Evolutionary conservation across 2,113 vertebrate genomes (phyloP).

Genomic region (Nesospiza acunhae): DNA sequence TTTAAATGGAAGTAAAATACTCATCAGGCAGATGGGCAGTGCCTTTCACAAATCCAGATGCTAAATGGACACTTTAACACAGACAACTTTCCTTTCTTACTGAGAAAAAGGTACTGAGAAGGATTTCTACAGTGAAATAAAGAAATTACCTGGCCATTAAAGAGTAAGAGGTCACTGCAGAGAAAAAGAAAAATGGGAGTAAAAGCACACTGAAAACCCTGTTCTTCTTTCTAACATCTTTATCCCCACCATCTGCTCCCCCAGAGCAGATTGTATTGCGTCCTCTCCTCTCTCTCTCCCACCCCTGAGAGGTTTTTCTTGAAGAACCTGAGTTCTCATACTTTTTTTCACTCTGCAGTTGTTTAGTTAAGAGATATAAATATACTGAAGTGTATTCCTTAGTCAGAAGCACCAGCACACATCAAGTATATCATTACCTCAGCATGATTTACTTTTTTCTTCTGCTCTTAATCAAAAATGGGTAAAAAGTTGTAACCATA

Average conservation of each 20-base stretch:
- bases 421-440: neutral
- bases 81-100: neutral
- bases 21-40: neutral
- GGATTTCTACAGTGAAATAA: neutral
- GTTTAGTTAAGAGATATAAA: neutral
- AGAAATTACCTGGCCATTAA: neutral
- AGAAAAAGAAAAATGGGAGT: neutral
- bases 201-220: accelerated
- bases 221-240: neutral
- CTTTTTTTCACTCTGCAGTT: neutral
- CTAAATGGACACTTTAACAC: neutral
- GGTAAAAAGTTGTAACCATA: accelerated
- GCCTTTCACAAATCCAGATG: neutral
- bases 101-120: neutral
- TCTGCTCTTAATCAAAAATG: neutral
- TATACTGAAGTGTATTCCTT: neutral
- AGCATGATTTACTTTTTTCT: neutral
- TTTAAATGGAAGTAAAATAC: neutral
- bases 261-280: too few relatives aligned
- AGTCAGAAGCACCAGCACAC: neutral
- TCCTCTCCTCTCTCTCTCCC: accelerated
- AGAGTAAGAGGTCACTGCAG: neutral
- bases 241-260: accelerated
- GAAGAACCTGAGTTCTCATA: neutral
- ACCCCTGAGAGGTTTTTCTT: accelerated